Evolutionary conservation across 2,888 invertebrate species (phyloP), one percentile per base, ranked within the genome.

Genomic region (Latrodectus elegans): DNA sequence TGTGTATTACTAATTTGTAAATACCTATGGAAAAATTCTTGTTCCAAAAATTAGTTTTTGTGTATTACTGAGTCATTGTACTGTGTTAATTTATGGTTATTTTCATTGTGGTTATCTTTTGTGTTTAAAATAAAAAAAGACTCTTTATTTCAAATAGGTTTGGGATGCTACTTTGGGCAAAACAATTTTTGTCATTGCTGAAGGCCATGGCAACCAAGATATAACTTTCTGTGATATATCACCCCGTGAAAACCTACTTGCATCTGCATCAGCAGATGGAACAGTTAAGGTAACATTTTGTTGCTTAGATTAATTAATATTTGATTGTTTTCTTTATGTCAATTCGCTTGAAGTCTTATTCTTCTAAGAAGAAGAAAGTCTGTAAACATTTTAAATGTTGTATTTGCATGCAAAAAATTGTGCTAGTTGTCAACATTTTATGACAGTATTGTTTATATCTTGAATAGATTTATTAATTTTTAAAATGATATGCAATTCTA

Each of bases 231-330:
- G 89, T 75, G 90, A 90, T 82, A 52, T 90, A 38, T 88, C 89
- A 15, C 73, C 12, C 71, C 68, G 82, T 77, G 88, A 88, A 15
- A 73, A 67, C 55, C 65, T 78, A 53, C 53, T 90, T 26, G 89
- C 89, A 72, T 89, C 90, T 15, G 82, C 89, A 12, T 89, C 88
- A 15, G 72, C 64, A 8, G 89, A 90, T 77, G 80, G 84, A 76
- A 84, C 78, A 55, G 71, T 89, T 15, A 84, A 77, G 74, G 90
- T 90, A 83, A 65, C 26, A 67, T 70, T 17, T 22, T 17, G 8
- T 4, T 70, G 22, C 8, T 55, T 60, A 17, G 60, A 15, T 14
- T 14, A 15, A 51, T 51, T n/a, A 11, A 72, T 9, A 15, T 17
- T 10, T 12, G 38, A 51, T 52, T 49, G 12, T 17, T 12, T 9